Percentiles rank a stretch among this genome's conserved stretches.
These are phyloP conservation scores for Cataglyphis altisquamis DNA, from an alignment of 2,888 invertebrate genomes.

Conservation along the genomic window DNA sequence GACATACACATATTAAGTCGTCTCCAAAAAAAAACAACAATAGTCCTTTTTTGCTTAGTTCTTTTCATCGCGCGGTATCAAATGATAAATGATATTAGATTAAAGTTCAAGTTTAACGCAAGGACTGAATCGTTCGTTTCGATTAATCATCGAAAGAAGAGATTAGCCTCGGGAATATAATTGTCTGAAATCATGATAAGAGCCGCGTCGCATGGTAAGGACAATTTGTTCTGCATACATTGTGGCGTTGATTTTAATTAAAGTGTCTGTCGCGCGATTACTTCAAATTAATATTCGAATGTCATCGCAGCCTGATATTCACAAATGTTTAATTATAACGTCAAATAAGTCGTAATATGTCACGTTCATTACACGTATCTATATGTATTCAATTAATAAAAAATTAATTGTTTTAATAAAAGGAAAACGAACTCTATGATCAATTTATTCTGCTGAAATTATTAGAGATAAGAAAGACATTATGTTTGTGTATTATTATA, in stretches of 20 bases:
- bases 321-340: conserved; percentile 12
- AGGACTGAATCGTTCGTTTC: conserved; percentile 11
- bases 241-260: conserved; percentile 38
- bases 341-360: conserved; percentile 4
- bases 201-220: background rate
- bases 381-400: background rate
- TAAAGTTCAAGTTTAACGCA: background rate
- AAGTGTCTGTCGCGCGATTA: background rate
- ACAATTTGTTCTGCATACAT: conserved; percentile 11
- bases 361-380: background rate
- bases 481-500: background rate
- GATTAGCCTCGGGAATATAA: background rate
- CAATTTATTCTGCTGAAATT: background rate
- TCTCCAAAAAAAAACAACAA: background rate
- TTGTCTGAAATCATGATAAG: conserved; percentile 4
- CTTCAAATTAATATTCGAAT: conserved; percentile 47
- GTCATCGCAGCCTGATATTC: background rate
- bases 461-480: background rate
- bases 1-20: background rate
- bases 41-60: background rate
- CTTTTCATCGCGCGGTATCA: background rate
- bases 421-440: background rate
- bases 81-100: conserved; percentile 26
- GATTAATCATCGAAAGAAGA: conserved; percentile 29
- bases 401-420: background rate